Evolutionary conservation across 1,140 invertebrate genomes (phyloP), one percentile per base, ranked within the genome.

Genomic region (Hetaerina americana): DNA sequence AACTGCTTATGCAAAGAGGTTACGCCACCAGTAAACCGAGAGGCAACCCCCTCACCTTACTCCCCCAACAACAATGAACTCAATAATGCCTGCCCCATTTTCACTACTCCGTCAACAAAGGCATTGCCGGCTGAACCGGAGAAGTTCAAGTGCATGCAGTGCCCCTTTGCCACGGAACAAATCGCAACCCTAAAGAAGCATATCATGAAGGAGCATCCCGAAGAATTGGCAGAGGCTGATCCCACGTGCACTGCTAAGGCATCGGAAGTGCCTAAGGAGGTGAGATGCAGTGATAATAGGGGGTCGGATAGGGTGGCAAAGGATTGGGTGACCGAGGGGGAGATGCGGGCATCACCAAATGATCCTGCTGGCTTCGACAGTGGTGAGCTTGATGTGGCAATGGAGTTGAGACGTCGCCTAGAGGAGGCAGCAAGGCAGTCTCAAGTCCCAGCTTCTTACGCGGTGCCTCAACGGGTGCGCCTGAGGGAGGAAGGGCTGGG

Each of bases 101-200:
- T n/a, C 10, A 12, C 1, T 10, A 12, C 40, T 5, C 22, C 40
- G 22, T 57, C 40, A n/a, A n/a, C n/a, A n/a, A n/a, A n/a, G n/a
- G n/a, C n/a, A n/a, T 57, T 57, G 15, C 40, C 15, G 40, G 40
- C 81, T 10, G 77, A 80, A 10, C 81, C 82, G 26, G 80, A 80
- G 15, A 77, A 78, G 0, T 82, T 82, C 78, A 87, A 87, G 76
- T 90, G 88, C 76, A 85, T 85, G n/a, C 85, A 87, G 66, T 90
- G 88, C 78, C 86, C 86, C 70, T 89, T 86, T 77, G 84, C 86
- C 25, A 86, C 87, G 22, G 83, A 85, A 31, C 84, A 86, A 71
- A 83, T 87, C 74, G 85, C 84, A 70, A 82, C 85, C 72, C 84
- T 90, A 73, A 87, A 88, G 77, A 85, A 85, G 76, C 88, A 90